Base-by-base conservation (phyloP, 2,797 vertebrate species). In the Crenichthys baileyi region DNA sequence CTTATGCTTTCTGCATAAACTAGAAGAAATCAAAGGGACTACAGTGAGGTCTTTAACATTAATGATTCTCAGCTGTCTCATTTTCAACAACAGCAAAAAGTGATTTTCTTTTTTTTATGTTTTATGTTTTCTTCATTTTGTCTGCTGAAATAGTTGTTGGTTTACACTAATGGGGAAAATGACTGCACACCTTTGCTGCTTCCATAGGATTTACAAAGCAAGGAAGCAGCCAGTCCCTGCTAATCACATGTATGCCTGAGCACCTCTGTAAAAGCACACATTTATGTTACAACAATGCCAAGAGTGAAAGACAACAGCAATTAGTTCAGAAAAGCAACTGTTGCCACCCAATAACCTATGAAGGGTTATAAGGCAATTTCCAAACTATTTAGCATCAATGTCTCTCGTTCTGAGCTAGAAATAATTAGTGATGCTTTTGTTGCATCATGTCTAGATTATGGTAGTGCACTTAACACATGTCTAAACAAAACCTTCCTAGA, bases 1-100 rank as follows among this genome's bases (percentile, higher is more conserved):
- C 89, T 91, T 81, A 83, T 50, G 77, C 79, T 77, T 84, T 79
- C 73, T 79, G 85, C 83, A 89, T 85, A 79, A 76, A 85, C 84
- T 72, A 72, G 31, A 88, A 84, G 77, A 88, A 87, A 90, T 88
- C 78, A 6, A 18, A 50, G 26, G 29, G 39, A 24, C 39, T 77
- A 74, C 68, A 53, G 73, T 4, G 58, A 77, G 70, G 68, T 83
- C 80, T 83, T 50, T 63, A 51, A 63, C 63, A 24, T 44, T 79
- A 79, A 74, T 39, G 31, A 31, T 36, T 65, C 72, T 72, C 73
- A n/a, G 56, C 73, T 63, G 61, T 55, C 68, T 75, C 51, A 51
- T 73, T 78, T 88, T 36, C 24, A 36, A 65, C 71, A 61, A 75
- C 74, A 79, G 18, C 24, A 63, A 83, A 79, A 60, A 73, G 18